phyloP scores from a whole-genome alignment of 2,797 vertebrate species.

The Cryptoblepharus egeriae region DNA sequence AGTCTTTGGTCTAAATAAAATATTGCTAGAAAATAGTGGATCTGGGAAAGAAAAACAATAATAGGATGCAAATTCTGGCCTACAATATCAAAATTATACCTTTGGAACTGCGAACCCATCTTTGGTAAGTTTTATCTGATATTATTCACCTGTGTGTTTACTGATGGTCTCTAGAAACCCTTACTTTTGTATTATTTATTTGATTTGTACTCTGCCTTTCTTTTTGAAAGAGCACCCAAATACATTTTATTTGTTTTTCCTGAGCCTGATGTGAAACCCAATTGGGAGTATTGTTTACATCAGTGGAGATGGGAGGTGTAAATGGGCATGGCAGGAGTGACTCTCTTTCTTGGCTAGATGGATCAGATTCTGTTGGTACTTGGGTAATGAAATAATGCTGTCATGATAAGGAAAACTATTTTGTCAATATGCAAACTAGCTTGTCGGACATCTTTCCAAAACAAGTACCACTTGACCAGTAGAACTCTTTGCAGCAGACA shows the following conservation, averaged over 20 bases:
- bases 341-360: background rate
- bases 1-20: conserved; percentile 10
- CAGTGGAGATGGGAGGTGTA: background rate
- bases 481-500: background rate
- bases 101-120: conserved; percentile 11
- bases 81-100: background rate
- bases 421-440: too few relatives aligned
- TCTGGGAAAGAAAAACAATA: too few relatives aligned
- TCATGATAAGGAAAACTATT: too few relatives aligned
- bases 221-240: too few relatives aligned
- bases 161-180: too few relatives aligned
- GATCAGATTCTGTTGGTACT: background rate
- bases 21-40: background rate
- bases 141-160: too few relatives aligned
- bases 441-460: background rate
- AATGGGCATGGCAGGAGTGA: background rate
- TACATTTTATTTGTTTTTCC: too few relatives aligned
- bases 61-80: background rate
- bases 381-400: too few relatives aligned
- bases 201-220: too few relatives aligned
- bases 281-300: background rate
- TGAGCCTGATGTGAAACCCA: background rate
- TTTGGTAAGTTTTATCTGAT: background rate
- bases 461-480: background rate
- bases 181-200: too few relatives aligned